Percentiles rank a stretch among this genome's conserved stretches.
phyloP scores from a whole-genome alignment of 2,888 invertebrate species.

The Leucoma salicis region DNA sequence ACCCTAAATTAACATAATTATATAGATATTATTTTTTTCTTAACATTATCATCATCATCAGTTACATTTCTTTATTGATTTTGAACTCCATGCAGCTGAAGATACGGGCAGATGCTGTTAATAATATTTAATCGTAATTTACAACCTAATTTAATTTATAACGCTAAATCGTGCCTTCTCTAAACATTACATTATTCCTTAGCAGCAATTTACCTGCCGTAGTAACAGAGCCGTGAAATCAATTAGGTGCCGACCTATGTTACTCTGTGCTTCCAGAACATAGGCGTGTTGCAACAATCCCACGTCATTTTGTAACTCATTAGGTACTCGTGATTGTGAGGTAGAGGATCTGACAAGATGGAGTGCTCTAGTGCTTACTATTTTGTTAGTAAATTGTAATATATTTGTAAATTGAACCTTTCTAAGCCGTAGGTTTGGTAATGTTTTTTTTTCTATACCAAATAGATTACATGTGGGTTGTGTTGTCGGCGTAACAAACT shows the following conservation, averaged over 20 bases:
- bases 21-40: too few species aligned
- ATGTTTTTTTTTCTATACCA: not conserved
- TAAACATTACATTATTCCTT: too few species aligned
- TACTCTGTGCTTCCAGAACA: slow-evolving; percentile 30
- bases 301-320: slow-evolving; percentile 53
- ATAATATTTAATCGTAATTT: too few species aligned
- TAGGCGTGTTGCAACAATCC: slow-evolving; percentile 43
- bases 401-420: slow-evolving; percentile 20
- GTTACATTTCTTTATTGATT: too few species aligned
- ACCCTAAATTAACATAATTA: too few species aligned
- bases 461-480: not conserved
- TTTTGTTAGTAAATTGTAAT: slow-evolving; percentile 28
- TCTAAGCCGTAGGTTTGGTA: slow-evolving; percentile 9
- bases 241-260: slow-evolving; percentile 35
- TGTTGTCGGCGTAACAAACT: too few species aligned
- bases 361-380: slow-evolving; percentile 23
- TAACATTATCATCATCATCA: too few species aligned
- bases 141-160: too few species aligned
- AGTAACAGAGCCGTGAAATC: slow-evolving; percentile 28
- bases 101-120: too few species aligned
- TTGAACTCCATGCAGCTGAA: too few species aligned
- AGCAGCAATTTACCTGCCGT: too few species aligned
- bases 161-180: too few species aligned
- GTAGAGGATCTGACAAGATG: slow-evolving; percentile 28
- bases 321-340: slow-evolving; percentile 21